phyloP scores from a whole-genome alignment of 2,113 vertebrate genomes.

The Pycnonotus jocosus region DNA sequence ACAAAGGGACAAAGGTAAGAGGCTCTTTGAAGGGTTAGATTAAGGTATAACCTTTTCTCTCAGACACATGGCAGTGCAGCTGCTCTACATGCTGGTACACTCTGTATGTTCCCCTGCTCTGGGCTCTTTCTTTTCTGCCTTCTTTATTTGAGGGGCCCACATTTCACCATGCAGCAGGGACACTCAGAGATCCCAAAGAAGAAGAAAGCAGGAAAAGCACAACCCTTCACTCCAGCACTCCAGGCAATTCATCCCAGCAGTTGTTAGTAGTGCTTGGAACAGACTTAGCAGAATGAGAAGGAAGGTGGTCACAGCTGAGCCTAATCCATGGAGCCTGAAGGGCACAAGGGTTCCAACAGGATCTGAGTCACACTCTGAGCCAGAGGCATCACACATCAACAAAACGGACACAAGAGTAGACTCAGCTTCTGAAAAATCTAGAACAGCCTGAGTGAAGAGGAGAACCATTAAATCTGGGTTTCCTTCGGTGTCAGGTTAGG shows the following conservation, averaged over 20 bases:
- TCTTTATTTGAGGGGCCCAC: not conserved
- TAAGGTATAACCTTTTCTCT: not conserved
- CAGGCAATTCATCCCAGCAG: not conserved
- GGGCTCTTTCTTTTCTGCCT: not conserved
- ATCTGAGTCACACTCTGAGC: not conserved
- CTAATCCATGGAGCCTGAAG: not conserved
- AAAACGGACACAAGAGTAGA: not conserved
- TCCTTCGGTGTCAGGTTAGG: not conserved
- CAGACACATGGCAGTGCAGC: not conserved
- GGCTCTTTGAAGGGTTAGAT: not conserved
- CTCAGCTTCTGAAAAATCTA: not conserved
- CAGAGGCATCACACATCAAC: not conserved
- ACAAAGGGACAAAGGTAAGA: not conserved
- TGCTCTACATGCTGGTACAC: not conserved
- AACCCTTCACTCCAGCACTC: not conserved
- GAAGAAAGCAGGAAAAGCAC: not conserved
- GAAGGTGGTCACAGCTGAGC: not conserved
- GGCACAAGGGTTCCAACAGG: not conserved
- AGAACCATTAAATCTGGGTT: not conserved
- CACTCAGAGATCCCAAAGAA: not conserved
- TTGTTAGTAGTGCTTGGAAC: not conserved
- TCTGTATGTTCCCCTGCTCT: rapidly evolving
- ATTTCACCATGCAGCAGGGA: not conserved
- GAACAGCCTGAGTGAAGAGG: not conserved
- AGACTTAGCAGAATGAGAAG: not conserved